Evolutionary conservation across 2,113 vertebrate genomes (phyloP).

Genomic region (Nymphicus hollandicus): DNA sequence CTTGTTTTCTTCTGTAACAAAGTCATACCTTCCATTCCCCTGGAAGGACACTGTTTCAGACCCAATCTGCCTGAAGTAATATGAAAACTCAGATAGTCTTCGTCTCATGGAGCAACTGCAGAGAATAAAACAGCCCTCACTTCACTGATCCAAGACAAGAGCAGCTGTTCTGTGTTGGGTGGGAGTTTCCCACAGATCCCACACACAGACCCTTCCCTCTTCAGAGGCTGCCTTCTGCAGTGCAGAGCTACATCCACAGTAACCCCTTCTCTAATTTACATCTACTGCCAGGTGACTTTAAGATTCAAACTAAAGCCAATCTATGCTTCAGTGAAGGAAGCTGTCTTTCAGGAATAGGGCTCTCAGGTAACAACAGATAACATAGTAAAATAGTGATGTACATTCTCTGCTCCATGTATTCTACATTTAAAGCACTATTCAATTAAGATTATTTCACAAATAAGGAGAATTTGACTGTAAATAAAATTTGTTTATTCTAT

Average conservation of each 20-base stretch:
- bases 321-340: neutral
- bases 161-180: neutral
- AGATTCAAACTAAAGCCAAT: neutral
- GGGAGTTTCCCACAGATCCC: neutral
- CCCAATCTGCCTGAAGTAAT: neutral
- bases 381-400: neutral
- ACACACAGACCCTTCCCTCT: neutral
- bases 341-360: neutral
- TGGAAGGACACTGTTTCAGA: neutral
- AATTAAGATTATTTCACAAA: neutral
- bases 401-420: neutral
- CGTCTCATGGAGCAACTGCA: neutral
- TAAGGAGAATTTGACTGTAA: neutral
- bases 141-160: neutral
- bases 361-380: neutral
- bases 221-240: neutral
- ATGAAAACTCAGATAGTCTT: neutral
- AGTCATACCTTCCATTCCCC: neutral
- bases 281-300: neutral
- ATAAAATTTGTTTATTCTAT: neutral
- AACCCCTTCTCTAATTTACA: neutral
- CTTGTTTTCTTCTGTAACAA: neutral
- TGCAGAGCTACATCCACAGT: neutral
- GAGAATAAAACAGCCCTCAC: neutral
- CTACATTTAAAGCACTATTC: neutral